Percentiles rank a stretch among this genome's conserved stretches.
Evolutionary conservation across 2,113 vertebrate genomes (phyloP).

Genomic region (Crotalus tigris): DNA sequence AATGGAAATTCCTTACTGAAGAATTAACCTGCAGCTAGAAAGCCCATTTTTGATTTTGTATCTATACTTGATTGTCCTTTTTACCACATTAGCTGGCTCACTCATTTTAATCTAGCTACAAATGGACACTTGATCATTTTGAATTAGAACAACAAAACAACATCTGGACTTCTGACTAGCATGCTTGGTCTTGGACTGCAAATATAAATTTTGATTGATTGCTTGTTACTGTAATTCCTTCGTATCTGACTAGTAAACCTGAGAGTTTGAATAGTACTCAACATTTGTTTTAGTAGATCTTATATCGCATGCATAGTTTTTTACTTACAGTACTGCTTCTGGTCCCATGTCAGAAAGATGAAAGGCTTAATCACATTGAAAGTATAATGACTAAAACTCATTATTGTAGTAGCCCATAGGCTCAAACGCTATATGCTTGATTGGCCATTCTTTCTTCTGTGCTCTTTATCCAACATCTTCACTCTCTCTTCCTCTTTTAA

Average conservation of each 20-base stretch:
- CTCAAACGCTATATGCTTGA: neutral
- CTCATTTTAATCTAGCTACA: neutral
- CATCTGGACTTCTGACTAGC: neutral
- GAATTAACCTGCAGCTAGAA: neutral
- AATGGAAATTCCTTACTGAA: neutral
- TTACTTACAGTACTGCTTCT: slow-evolving; percentile 28
- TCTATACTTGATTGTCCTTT: neutral
- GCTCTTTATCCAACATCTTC: neutral
- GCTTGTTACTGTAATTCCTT: neutral
- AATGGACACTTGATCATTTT: neutral
- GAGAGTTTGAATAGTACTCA: neutral
- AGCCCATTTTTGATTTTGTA: neutral
- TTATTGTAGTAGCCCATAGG: slow-evolving; percentile 64
- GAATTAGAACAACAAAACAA: neutral
- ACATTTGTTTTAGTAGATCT: neutral
- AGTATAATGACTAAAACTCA: slow-evolving; percentile 63
- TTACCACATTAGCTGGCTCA: neutral
- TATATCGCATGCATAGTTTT: neutral
- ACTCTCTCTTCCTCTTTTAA: neutral
- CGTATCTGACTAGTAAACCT: neutral
- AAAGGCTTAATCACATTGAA: slow-evolving; percentile 51
- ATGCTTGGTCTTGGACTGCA: neutral
- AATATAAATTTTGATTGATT: neutral
- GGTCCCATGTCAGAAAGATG: slow-evolving; percentile 49
- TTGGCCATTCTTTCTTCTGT: neutral